Base-by-base conservation (phyloP, 2,888 invertebrate species). In the Machimus rusticus region DNA sequence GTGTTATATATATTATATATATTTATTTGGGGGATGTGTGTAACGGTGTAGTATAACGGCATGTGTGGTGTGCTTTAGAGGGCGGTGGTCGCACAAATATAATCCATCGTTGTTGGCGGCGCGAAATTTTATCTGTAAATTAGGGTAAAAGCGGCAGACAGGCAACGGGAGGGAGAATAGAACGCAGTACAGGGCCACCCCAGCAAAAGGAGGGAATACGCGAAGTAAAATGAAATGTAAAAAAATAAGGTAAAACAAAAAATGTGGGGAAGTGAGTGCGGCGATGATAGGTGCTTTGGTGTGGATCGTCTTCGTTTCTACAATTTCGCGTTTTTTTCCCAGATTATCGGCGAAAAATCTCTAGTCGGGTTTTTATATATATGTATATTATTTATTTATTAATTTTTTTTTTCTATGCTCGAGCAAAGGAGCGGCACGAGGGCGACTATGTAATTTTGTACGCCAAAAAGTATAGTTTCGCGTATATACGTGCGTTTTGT, bases 81-180 rank as follows among this genome's bases (percentile, higher is more conserved):
- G 88, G 88, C 88, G 88, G 88, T 88, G 88, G 88, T 88, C 88
- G 76, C 37, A 77, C 57, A 86, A 85, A 74, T 82, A 82, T 82
- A 57, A 82, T 82, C 82, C 82, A 82, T 82, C 57, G 82, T 74
- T 84, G 82, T 84, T 46, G 85, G 74, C 85, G 85, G 85, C 85
- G 85, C 85, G 85, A 85, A 85, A 85, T 85, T 82, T 82, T 85
- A 85, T 85, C 74, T 85, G 82, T 57, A 66, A 84, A 46, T 79
- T 79, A 28, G 79, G 79, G 79, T 79, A 46, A 76, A 76, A 76
- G 74, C 39, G 78, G 37, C 16, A 43, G 16, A 43, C 78, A 78
- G 78, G 66, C 19, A 66, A 66, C 28, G 39, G 19, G 6, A 57
- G n/a, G 9, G 12, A 66, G 12, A 12, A 66, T 66, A 66, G 66